Evolutionary conservation across 1,140 invertebrate species (phyloP).

Genomic region (Sminthurides bifidus): DNA sequence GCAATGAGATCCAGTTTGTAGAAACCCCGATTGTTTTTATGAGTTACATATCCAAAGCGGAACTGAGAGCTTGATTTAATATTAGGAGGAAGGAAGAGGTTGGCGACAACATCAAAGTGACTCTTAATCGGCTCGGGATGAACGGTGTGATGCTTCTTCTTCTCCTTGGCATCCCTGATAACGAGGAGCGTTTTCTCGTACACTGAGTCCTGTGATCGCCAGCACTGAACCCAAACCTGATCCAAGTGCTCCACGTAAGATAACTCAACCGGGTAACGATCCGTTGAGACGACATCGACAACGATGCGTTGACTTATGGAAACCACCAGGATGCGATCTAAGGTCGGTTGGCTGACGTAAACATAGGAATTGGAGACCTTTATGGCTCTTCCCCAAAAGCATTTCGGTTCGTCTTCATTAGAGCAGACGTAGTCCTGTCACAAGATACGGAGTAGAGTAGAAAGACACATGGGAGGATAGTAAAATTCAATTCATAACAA

Average conservation of each 20-base stretch:
- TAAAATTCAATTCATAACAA: too few relatives aligned
- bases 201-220: conserved; percentile 47
- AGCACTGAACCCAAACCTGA: conserved; percentile 68
- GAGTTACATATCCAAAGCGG: conserved; percentile 60
- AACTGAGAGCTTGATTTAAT: conserved; percentile 31
- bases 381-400: conserved; percentile 61
- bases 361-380: conserved; percentile 61
- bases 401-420: conserved; percentile 45
- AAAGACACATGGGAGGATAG: too few relatives aligned
- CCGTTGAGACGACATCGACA: conserved; percentile 58
- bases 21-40: conserved; percentile 58
- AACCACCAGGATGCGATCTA: conserved; percentile 60
- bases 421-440: conserved; percentile 53
- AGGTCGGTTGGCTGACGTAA: conserved; percentile 59
- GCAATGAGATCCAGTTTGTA: conserved; percentile 64
- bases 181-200: conserved; percentile 63
- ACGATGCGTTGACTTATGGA: conserved; percentile 60
- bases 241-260: conserved; percentile 61
- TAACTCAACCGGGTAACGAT: conserved; percentile 59
- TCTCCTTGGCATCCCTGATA: conserved; percentile 60
- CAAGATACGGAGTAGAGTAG: conserved; percentile 16
- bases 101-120: conserved; percentile 61
- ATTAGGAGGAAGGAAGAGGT: conserved; percentile 54
- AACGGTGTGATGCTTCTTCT: conserved; percentile 62
- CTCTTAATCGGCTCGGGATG: conserved; percentile 68